Evolutionary conservation across 2,797 vertebrate genomes (phyloP), one percentile per base, ranked within the genome.

Genomic region (Holocentrus rufus): DNA sequence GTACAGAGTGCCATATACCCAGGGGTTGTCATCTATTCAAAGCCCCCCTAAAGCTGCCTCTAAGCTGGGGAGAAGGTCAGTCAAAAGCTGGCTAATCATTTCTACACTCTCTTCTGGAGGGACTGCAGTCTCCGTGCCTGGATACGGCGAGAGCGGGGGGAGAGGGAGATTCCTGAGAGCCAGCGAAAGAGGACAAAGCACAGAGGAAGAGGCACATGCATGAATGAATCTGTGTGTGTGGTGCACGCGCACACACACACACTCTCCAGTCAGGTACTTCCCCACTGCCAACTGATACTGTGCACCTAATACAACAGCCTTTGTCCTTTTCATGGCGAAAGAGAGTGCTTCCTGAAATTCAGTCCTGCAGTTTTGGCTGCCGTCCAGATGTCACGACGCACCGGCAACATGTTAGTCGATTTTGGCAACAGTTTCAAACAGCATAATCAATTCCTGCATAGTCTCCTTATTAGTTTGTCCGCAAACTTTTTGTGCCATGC

Each of bases 71-170:
- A 83, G 71, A 76, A 62, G 75, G 81, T 79, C 77, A 71, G 79
- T 80, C 56, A 78, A 72, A 78, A 69, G 73, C 79, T 83, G 74
- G 76, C 64, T 84, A 81, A 85, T 88, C 81, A 79, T 76, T 77
- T 75, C 79, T 79, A 14, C 76, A 47, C 73, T 73, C 59, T 49
- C 17, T 73, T 65, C 52, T 63, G 72, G 52, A 86, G 68, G 47
- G 72, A 84, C 76, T 76, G 67, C 65, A 56, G 67, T 76, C 69
- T 77, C 44, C 56, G 55, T 62, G 67, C 64, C 67, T 56, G 65
- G 72, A 61, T 63, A 74, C 79, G 59, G 44, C 22, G 1, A 73
- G 55, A 62, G n/a, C n/a, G 42, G 15, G 64, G 9, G 53, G 31
- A 57, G 66, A 60, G 58, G 47, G 56, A 25, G 18, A 61, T 44